Evolutionary conservation across 2,113 vertebrate species (phyloP), one percentile per base, ranked within the genome.

Genomic region (Otus sunia): DNA sequence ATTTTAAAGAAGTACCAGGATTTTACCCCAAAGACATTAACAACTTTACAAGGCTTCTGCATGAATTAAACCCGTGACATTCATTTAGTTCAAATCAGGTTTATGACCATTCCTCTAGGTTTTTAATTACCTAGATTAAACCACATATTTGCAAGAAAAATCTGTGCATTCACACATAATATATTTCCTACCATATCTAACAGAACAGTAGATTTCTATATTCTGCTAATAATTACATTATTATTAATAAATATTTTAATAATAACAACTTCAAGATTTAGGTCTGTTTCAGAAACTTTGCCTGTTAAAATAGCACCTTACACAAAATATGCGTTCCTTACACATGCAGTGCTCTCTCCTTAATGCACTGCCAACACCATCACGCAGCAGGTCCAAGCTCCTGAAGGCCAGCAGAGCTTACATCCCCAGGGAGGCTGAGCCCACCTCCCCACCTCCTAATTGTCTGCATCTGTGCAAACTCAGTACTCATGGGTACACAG

Each of bases 241-340:
- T 32, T 75, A 56, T 11, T 66, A 37, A 12, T 12, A 47, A 7
- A 23, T 55, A 23, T 84, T 91, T 71, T 20, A 73, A 60, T 59
- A 72, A n/a, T 22, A 73, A 80, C 29, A 41, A 47, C 10, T 41
- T 75, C 12, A 72, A 15, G 30, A 72, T 58, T 82, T 90, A 23
- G 2, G 12, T 25, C 34, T 26, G 0, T n/a, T 82, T 67, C 34
- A 32, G 13, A 72, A 88, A 78, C 60, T 29, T 34, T 36, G 3
- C 10, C 30, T 49, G 12, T 53, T 85, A 75, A 84, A 84, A 36
- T 27, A 91, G 52, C 36, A 81, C 9, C 6, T 15, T 74, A 63
- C 9, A 20, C 20, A 32, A 81, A 74, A 66, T 3, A 69, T 0
- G 0, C 1, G 1, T 15, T 92, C 10, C 5, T 32, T 50, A 18